These are phyloP conservation scores for Chrysaora quinquecirrha DNA, from an alignment of 30 jellyfish, hydroid and myxozoan species.

Conservation along the genomic window DNA sequence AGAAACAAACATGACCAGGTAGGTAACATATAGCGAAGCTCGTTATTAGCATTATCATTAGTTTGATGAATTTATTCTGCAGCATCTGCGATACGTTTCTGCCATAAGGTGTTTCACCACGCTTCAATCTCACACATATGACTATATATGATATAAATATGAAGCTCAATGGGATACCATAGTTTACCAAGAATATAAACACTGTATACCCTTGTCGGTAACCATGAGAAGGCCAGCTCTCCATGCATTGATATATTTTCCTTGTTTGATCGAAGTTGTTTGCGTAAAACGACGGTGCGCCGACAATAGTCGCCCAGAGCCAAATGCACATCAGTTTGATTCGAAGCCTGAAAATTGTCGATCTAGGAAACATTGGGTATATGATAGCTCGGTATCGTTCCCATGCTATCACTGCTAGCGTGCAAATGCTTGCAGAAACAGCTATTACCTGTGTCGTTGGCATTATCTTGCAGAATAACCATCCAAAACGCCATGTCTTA, in stretches of 20 bases:
- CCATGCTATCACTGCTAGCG: slow-evolving; percentile 74
- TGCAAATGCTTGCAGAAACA: slow-evolving; percentile 79
- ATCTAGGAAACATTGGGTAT: slow-evolving; percentile 74
- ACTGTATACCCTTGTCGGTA: slow-evolving; percentile 59
- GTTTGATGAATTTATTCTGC: slow-evolving; percentile 49
- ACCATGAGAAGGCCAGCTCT: slow-evolving; percentile 56
- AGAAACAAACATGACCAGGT: slow-evolving; percentile 59
- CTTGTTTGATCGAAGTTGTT: slow-evolving; percentile 19
- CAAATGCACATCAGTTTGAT: slow-evolving; percentile 52
- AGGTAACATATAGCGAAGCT: slow-evolving; percentile 74
- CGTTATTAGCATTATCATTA: slow-evolving; percentile 51
- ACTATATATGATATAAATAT: slow-evolving; percentile 43
- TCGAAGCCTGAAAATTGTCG: slow-evolving; percentile 56
- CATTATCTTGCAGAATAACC: slow-evolving; percentile 64
- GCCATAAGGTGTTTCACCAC: slow-evolving; percentile 53
- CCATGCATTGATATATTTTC: slow-evolving; percentile 63
- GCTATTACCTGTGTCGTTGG: slow-evolving; percentile 71
- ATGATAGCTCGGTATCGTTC: slow-evolving; percentile 80
- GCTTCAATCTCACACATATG: slow-evolving; percentile 37
- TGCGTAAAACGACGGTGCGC: slow-evolving; percentile 75
- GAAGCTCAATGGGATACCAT: slow-evolving; percentile 57
- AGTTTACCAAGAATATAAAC: slow-evolving; percentile 57
- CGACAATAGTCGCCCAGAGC: slow-evolving; percentile 72
- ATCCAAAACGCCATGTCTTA: slow-evolving; percentile 67
- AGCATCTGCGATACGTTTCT: slow-evolving; percentile 31